Percentiles rank a stretch among this genome's conserved stretches.
Evolutionary conservation across 2,888 invertebrate species (phyloP).

Genomic region (Acrobasis repandana): DNA sequence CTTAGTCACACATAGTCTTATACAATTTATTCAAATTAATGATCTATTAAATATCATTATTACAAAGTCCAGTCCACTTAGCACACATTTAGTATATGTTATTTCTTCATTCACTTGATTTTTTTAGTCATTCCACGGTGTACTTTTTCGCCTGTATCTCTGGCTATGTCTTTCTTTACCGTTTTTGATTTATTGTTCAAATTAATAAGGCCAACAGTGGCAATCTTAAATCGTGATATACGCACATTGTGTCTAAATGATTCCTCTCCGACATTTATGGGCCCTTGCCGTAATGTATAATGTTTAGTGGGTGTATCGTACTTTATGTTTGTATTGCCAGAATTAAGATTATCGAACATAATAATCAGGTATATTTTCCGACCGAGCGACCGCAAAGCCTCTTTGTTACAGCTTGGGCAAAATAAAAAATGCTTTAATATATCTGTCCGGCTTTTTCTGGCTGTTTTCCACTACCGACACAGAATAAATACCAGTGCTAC

Average conservation of each 20-base stretch:
- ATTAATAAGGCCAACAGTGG: constrained; percentile 1
- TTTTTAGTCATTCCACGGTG: too few relatives aligned
- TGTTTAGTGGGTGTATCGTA: not conserved
- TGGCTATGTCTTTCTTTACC: not conserved
- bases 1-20: too few relatives aligned
- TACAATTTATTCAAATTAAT: too few relatives aligned
- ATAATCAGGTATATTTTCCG: not conserved
- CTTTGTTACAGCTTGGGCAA: too few relatives aligned
- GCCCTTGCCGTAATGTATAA: constrained; percentile 14
- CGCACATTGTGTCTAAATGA: constrained; percentile 14
- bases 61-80: too few relatives aligned
- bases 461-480: too few relatives aligned
- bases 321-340: not conserved
- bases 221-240: constrained; percentile 16
- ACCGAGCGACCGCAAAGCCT: too few relatives aligned
- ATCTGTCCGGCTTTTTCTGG: too few relatives aligned
- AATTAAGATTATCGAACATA: not conserved
- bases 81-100: too few relatives aligned
- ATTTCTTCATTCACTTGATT: too few relatives aligned
- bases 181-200: not conserved
- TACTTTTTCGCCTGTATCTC: not conserved
- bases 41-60: too few relatives aligned
- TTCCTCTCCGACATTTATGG: constrained; percentile 15
- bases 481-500: too few relatives aligned
- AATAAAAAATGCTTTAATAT: constrained; percentile 32